phyloP scores from a whole-genome alignment of 2,888 invertebrate genomes.

The Agonopterix subpropinquella region DNA sequence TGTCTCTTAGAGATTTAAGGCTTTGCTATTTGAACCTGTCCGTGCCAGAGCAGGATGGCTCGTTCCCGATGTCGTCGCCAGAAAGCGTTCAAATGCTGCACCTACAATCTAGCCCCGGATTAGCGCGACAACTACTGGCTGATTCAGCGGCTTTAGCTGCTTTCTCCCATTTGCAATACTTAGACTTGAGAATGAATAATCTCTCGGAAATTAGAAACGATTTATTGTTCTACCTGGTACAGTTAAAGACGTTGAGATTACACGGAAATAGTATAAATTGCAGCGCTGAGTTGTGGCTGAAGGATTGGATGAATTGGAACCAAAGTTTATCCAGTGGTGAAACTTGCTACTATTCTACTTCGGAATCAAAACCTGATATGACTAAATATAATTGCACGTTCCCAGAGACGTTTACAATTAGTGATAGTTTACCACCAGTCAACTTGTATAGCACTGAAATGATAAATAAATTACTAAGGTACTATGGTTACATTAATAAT shows the following conservation, averaged over 20 bases:
- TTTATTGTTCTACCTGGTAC: constrained; percentile 80
- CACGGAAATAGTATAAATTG: constrained; percentile 85
- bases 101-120: constrained; percentile 82
- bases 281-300: constrained; percentile 78
- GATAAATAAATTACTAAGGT: constrained; percentile 65
- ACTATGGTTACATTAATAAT: constrained; percentile 65
- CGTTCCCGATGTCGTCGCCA: constrained; percentile 81
- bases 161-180: constrained; percentile 80
- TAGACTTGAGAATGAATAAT: constrained; percentile 81
- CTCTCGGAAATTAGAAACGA: constrained; percentile 77
- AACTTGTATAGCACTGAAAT: constrained; percentile 70
- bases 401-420: constrained; percentile 68
- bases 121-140: constrained; percentile 81
- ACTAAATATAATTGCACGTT: constrained; percentile 67
- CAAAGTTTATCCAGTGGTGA: constrained; percentile 51
- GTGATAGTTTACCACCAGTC: constrained; percentile 65
- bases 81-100: constrained; percentile 84
- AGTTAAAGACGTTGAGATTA: constrained; percentile 79
- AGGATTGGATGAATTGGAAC: constrained; percentile 79
- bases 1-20: constrained; percentile 79
- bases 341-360: constrained; percentile 63
- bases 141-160: constrained; percentile 84
- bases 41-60: constrained; percentile 77
- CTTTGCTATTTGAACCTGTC: constrained; percentile 79
- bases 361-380: constrained; percentile 59